Conservation (phyloP, 2,797 vertebrate genomes). For the Sphenodon punctatus region DNA sequence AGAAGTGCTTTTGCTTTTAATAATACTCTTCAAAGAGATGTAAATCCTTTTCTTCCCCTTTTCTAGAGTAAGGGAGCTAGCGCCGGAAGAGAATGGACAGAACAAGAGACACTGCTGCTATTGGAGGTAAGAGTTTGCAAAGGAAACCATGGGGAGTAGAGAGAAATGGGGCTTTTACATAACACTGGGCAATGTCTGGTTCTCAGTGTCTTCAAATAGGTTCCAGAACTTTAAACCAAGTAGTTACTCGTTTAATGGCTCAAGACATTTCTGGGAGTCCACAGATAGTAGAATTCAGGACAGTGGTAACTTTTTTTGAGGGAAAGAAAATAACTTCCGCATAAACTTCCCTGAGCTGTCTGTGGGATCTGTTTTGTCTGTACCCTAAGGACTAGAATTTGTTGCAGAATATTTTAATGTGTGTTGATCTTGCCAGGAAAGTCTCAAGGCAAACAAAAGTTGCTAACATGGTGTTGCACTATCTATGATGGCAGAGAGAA, state of each 20-base stretch:
- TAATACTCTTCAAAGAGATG: not conserved
- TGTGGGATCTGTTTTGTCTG: too few species aligned
- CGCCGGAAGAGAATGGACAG: conserved; percentile 93
- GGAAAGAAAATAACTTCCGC: too few species aligned
- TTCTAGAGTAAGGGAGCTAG: conserved; percentile 85
- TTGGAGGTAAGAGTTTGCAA: conserved; percentile 84
- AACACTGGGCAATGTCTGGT: too few species aligned
- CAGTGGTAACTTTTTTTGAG: too few species aligned
- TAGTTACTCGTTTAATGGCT: not conserved
- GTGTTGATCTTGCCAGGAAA: not conserved
- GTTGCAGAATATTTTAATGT: fast-evolving
- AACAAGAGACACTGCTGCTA: conserved; percentile 94
- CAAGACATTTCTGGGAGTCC: not conserved
- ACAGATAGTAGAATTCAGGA: not conserved
- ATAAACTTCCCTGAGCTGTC: too few species aligned
- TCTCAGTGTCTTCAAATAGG: not conserved
- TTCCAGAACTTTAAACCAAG: not conserved
- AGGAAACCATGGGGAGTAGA: too few species aligned
- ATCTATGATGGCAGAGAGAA: too few species aligned
- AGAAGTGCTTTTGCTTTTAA: not conserved
- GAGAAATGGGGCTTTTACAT: not conserved
- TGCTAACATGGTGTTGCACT: not conserved
- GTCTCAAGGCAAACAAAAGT: not conserved
- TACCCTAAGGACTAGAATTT: not conserved
- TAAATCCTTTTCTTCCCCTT: not conserved